phyloP scores from a whole-genome alignment of 1,140 invertebrate genomes.

The Venustaconcha ellipsiformis region DNA sequence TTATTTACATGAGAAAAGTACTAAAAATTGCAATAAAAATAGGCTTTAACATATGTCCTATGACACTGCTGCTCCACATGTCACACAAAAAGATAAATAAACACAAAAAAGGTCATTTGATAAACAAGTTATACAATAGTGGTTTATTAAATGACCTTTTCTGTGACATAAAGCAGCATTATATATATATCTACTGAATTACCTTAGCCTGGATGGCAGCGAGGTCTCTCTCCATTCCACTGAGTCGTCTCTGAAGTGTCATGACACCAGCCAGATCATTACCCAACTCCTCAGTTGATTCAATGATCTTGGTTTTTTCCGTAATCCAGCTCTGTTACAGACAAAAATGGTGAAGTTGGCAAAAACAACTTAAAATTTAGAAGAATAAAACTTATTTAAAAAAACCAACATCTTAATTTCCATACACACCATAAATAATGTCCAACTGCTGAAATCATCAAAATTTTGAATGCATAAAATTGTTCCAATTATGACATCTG shows the following conservation, averaged over 20 bases:
- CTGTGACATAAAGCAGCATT: too few relatives aligned
- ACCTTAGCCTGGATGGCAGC: conserved; percentile 97
- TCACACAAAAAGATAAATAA: too few relatives aligned
- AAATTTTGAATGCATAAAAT: background rate
- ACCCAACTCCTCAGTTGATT: conserved; percentile 92
- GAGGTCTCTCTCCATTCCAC: conserved; percentile 98
- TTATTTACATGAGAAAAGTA: too few relatives aligned
- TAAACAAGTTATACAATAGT: too few relatives aligned
- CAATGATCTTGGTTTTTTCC: conserved; percentile 97
- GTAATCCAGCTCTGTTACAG: conserved; percentile 88
- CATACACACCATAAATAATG: background rate
- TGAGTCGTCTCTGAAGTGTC: conserved; percentile 87
- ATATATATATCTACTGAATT: background rate
- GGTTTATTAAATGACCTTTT: too few relatives aligned
- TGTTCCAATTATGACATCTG: too few relatives aligned
- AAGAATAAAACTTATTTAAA: background rate
- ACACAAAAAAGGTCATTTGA: too few relatives aligned
- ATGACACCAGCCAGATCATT: conserved; percentile 82
- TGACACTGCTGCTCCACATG: too few relatives aligned
- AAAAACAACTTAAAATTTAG: background rate
- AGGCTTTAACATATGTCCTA: too few relatives aligned
- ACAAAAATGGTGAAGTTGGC: background rate
- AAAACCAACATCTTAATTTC: background rate
- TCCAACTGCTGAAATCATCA: background rate
- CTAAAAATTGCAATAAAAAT: too few relatives aligned